Conservation (phyloP, 2,888 invertebrate species). For the Salticus scenicus region DNA sequence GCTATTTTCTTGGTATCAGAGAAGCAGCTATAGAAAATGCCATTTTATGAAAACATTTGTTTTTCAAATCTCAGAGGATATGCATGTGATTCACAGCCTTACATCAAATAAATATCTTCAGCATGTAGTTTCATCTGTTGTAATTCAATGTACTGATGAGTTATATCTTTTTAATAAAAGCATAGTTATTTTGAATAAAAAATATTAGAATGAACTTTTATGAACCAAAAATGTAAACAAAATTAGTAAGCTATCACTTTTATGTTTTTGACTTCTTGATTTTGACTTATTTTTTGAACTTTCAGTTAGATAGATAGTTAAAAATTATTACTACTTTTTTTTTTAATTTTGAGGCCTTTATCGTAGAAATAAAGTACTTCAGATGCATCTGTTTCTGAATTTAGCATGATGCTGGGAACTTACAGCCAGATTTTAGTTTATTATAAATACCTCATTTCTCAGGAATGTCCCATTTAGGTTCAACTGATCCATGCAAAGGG, state of each 20-base stretch:
- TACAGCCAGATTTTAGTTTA: constrained; percentile 30
- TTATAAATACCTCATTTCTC: constrained; percentile 36
- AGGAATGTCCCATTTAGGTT: constrained; percentile 65
- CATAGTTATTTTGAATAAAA: no score
- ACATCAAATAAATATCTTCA: not conserved
- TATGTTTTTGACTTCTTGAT: no score
- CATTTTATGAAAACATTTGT: not conserved
- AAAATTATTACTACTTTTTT: no score
- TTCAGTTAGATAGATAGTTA: no score
- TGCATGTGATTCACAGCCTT: not conserved
- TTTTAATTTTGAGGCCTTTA: not conserved
- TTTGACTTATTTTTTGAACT: constrained; percentile 18
- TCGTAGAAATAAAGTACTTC: not conserved
- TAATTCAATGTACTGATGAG: not conserved
- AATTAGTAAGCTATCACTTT: no score
- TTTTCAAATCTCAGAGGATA: not conserved
- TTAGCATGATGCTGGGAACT: constrained; percentile 50
- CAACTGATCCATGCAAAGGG: constrained; percentile 54
- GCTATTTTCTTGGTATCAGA: not conserved
- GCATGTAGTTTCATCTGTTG: not conserved
- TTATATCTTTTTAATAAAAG: not conserved
- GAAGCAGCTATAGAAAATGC: not conserved
- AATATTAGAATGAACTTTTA: no score
- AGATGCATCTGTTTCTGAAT: constrained; percentile 21
- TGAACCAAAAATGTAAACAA: constrained; percentile 2